A percentile compares a stretch with the other conserved stretches of the same genome.
Evolutionary conservation across 2,113 vertebrate genomes (phyloP).

Genomic region (Leuciscus idus): DNA sequence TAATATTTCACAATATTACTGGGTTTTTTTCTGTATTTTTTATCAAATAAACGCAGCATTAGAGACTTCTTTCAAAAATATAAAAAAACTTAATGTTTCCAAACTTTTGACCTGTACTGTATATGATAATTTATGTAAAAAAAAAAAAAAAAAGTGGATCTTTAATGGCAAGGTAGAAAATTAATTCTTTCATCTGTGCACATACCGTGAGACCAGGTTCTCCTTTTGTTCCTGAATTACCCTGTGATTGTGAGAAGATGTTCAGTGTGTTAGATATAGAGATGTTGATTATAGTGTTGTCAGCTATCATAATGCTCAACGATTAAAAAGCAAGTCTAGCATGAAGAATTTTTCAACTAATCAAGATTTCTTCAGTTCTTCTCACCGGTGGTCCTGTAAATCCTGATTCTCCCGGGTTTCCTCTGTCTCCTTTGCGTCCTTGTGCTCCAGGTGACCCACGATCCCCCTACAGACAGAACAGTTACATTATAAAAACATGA

Average conservation of each 20-base stretch:
- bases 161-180: no score
- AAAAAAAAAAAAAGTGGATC: no score
- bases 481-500: neutral
- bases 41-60: no score
- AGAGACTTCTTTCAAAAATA: no score
- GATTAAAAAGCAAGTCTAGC: neutral
- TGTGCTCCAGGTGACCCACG: constrained; percentile 79
- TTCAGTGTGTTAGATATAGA: neutral
- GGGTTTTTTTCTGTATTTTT: no score
- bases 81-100: no score
- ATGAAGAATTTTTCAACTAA: neutral
- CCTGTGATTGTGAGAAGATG: constrained; percentile 70
- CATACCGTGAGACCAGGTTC: constrained; percentile 85
- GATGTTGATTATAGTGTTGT: neutral
- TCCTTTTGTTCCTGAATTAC: constrained; percentile 80
- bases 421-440: constrained; percentile 82
- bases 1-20: no score
- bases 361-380: neutral
- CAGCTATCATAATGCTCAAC: neutral
- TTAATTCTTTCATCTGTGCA: constrained; percentile 23
- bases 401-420: constrained; percentile 79
- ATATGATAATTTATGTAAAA: no score
- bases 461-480: constrained; percentile 76
- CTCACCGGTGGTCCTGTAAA: constrained; percentile 75
- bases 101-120: no score